These are phyloP conservation scores for Dipodomys spectabilis DNA, from an alignment of 2,113 vertebrate species.

Conservation along the genomic window DNA sequence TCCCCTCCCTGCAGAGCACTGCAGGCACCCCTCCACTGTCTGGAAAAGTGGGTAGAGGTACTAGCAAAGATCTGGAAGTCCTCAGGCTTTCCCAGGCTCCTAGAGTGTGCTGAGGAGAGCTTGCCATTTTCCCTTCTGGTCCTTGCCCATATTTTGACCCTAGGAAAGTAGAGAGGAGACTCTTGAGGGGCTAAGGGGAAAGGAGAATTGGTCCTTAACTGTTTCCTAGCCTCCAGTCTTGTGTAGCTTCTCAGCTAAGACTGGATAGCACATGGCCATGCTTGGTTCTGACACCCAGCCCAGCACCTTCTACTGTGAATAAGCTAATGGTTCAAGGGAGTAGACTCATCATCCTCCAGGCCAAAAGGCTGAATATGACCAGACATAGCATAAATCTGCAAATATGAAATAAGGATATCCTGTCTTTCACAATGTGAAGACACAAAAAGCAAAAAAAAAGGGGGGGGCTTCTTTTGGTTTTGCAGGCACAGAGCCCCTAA, in stretches of 20 bases:
- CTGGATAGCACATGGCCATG: background rate
- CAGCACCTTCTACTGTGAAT: background rate
- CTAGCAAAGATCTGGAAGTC: background rate
- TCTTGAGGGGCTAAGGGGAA: background rate
- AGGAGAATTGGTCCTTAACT: background rate
- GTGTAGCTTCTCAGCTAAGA: background rate
- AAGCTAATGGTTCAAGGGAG: background rate
- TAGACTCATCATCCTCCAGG: background rate
- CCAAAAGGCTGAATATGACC: background rate
- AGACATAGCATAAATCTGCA: slow-evolving; percentile 34
- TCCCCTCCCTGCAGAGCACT: background rate
- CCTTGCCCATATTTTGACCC: background rate
- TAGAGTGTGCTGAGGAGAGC: background rate
- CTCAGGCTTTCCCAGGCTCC: background rate
- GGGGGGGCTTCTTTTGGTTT: slow-evolving; percentile 40
- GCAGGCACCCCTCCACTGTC: too few relatives aligned
- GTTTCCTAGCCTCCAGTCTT: background rate
- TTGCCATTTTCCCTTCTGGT: background rate
- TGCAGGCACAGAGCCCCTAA: slow-evolving; percentile 36
- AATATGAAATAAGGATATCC: slow-evolving; percentile 74
- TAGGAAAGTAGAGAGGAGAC: background rate
- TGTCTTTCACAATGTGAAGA: slow-evolving; percentile 70
- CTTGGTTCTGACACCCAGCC: background rate
- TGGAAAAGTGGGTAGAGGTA: background rate
- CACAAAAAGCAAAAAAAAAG: slow-evolving; percentile 28